Evolutionary conservation across 2,888 invertebrate species (phyloP), one percentile per base, ranked within the genome.

Genomic region (Microctonus hyperodae): DNA sequence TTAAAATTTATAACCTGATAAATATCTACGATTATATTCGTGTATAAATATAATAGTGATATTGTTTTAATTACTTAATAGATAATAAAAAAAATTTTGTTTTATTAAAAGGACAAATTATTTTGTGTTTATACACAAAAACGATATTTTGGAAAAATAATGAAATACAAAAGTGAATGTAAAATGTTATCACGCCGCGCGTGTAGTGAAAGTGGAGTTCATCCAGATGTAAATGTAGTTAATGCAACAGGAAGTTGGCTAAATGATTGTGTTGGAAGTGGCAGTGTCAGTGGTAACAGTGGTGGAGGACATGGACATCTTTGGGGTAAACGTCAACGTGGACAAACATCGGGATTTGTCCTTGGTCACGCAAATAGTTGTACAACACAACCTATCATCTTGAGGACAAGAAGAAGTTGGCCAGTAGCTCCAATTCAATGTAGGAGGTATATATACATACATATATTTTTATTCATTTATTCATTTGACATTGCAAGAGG

Each of bases 341-440:
- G 82, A 65, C 77, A 91, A 70, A 91, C 91, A 2, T 91, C 91
- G 0, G 92, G 91, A 1, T 91, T 91, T 0, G 90, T 91, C 79
- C 91, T 91, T 87, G 88, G 88, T n/a, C 73, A 77, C 48, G 77
- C 75, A 16, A 44, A 44, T n/a, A 44, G 44, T 10, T 78, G 81
- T 64, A 40, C 48, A 50, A 87, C 86, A 40, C 79, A 81, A 69
- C 90, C 87, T 31, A 87, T 92, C 55, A 90, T 92, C 67, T 86
- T 92, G 72, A 86, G 91, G 62, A 91, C 90, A 51, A 85, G 92
- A 25, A 85, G 92, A 53, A 91, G 91, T 76, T 92, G 92, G 92
- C 92, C 92, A 0, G 92, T 91, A 35, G 92, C 92, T 4, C 92
- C 92, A 22, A 87, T 88, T 74, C 88, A 89, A 0, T 89, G 88